Evolutionary conservation across 2,888 invertebrate genomes (phyloP).

Genomic region (Eilema depressum): DNA sequence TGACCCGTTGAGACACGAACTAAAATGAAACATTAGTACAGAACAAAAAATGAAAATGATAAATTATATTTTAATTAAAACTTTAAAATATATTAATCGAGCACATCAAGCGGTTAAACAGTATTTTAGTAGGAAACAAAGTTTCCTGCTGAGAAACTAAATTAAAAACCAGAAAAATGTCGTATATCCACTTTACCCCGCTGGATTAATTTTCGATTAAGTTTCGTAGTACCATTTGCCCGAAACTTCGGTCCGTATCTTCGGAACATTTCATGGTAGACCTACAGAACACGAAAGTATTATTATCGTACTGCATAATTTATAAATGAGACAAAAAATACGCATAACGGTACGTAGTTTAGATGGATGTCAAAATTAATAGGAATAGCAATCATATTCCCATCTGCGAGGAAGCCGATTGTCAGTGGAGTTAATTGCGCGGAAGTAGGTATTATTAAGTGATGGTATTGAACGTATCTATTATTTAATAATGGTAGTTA

Average conservation of each 20-base stretch:
- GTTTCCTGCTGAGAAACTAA: too few species aligned
- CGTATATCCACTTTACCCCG: too few species aligned
- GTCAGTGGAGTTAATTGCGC: conserved; percentile 45
- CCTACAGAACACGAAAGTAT: not conserved
- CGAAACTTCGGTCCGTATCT: not conserved
- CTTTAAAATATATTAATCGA: too few species aligned
- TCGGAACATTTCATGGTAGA: not conserved
- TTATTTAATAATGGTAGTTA: conserved; percentile 14
- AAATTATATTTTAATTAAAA: too few species aligned
- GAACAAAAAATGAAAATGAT: too few species aligned
- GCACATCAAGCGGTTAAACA: too few species aligned
- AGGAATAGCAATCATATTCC: conserved; percentile 42
- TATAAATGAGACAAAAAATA: conserved; percentile 3
- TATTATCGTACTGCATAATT: not conserved
- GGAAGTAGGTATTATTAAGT: conserved; percentile 31
- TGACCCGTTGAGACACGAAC: not conserved
- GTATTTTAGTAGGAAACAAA: too few species aligned
- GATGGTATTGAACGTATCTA: conserved; percentile 33
- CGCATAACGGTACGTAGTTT: conserved; percentile 5
- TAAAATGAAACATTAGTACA: too few species aligned
- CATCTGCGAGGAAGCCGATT: conserved; percentile 36
- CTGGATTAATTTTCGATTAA: too few species aligned
- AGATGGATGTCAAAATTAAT: conserved; percentile 15
- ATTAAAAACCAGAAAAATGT: too few species aligned
- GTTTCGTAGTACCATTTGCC: not conserved